phyloP scores from a whole-genome alignment of 2,797 vertebrate genomes.

The Anableps anableps region DNA sequence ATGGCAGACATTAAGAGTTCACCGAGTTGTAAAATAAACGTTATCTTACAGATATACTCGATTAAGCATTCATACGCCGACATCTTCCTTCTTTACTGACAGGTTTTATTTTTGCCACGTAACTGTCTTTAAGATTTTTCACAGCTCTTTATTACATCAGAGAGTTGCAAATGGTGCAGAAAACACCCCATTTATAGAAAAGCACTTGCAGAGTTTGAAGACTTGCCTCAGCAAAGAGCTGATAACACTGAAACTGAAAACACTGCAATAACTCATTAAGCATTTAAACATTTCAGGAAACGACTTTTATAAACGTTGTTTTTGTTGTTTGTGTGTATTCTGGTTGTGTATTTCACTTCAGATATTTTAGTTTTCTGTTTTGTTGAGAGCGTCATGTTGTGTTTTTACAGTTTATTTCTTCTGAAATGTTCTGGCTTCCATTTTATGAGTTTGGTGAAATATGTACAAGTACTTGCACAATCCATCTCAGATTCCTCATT shows the following conservation, averaged over 20 bases:
- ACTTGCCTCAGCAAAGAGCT: not conserved
- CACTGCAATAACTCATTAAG: not conserved
- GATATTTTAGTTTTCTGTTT: not conserved
- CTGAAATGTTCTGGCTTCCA: no score
- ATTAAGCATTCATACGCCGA: not conserved
- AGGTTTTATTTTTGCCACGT: conserved; percentile 4
- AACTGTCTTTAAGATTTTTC: not conserved
- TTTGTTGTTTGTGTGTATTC: not conserved
- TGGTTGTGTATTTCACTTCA: no score
- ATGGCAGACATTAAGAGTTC: not conserved
- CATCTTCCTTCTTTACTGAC: not conserved
- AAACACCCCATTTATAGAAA: not conserved
- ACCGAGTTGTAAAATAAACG: conserved; percentile 2
- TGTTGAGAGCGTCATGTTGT: not conserved
- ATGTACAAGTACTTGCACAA: no score
- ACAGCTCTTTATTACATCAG: not conserved
- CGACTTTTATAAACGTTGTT: not conserved
- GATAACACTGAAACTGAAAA: not conserved
- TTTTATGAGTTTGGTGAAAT: no score
- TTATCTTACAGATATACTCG: not conserved
- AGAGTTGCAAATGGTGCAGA: not conserved
- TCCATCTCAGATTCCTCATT: not conserved
- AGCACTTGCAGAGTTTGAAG: not conserved
- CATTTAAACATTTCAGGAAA: not conserved
- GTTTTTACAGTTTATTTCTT: no score